Conservation (phyloP, 2,888 invertebrate genomes). For the Liodrosophila aerea region DNA sequence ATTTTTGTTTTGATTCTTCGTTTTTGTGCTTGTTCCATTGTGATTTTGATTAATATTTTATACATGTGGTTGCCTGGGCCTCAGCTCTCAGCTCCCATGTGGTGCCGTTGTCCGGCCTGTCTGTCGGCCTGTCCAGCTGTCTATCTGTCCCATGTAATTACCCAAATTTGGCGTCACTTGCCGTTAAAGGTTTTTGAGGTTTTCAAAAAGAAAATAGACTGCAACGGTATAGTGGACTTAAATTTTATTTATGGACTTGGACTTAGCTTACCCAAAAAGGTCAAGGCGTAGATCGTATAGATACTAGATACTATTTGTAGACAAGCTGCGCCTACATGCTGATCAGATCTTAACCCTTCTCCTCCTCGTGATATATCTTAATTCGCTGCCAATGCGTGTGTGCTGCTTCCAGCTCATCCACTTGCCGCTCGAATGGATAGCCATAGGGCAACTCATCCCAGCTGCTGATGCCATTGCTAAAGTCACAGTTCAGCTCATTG, state of each 20-base stretch:
- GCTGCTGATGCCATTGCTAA: slow-evolving; percentile 68
- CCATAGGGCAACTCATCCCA: slow-evolving; percentile 85
- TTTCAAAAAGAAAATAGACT: slow-evolving; percentile 32
- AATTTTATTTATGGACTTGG: slow-evolving; percentile 58
- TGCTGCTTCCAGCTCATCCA: slow-evolving; percentile 81
- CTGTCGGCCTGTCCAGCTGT: slow-evolving; percentile 4
- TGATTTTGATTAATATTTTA: slow-evolving; percentile 71
- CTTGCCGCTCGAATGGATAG: slow-evolving; percentile 88
- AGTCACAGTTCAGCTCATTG: slow-evolving; percentile 53
- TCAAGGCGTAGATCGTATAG: background rate
- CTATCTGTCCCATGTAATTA: slow-evolving; percentile 60
- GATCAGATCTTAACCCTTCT: slow-evolving; percentile 1
- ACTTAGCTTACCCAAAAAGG: slow-evolving; percentile 27
- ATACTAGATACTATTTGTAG: background rate
- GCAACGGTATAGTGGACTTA: slow-evolving; percentile 58
- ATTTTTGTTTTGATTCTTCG: slow-evolving; percentile 61
- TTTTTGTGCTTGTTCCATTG: slow-evolving; percentile 55
- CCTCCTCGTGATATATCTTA: slow-evolving; percentile 44
- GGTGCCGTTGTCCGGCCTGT: slow-evolving; percentile 30
- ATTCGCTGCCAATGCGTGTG: slow-evolving; percentile 41
- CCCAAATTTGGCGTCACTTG: slow-evolving; percentile 75
- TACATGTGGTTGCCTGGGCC: slow-evolving; percentile 52
- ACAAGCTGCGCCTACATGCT: background rate
- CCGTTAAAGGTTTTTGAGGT: slow-evolving; percentile 59
- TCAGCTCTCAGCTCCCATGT: slow-evolving; percentile 57